Evolutionary conservation across 2,888 invertebrate genomes (phyloP), one percentile per base, ranked within the genome.

Genomic region (Heliothis peltigera): DNA sequence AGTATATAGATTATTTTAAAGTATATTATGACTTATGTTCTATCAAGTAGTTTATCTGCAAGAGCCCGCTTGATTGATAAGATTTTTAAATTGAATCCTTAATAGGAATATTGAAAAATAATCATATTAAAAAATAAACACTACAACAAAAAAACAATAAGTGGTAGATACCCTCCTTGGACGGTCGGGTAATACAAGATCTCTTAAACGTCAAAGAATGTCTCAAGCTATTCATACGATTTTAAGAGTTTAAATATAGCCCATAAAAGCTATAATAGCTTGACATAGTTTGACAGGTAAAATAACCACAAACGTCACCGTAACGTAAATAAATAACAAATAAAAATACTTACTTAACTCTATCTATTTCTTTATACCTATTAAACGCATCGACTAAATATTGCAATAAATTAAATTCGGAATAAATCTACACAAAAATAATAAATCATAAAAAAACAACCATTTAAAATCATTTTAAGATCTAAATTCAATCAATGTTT

Each of bases 221-320:
- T 56, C 57, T 61, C 53, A 57, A 43, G 4, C n/a, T 22, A 35
- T 28, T 7, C 18, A 64, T 28, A 22, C 56, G 35, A 70, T 54
- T 70, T 2, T 60, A 35, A 10, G 21, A 32, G 7, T 43, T 57
- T 47, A 5, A n/a, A 8, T 8, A 19, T 10, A 51, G 0, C 3
- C 15, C 44, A 47, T 75, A 64, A 49, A 35, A n/a, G 17, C 56
- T 35, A 60, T 39, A 61, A 51, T 76, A 21, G 64, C 58, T 57
- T 70, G 64, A n/a, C n/a, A 12, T 22, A 19, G 6, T 54, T 61
- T 75, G 70, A 75, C 48, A 47, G 47, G 19, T 52, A 53, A 56
- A 62, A 46, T 7, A 15, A 54, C 21, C 35, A 35, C 25, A 72
- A 39, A 42, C 42, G 15, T 12, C 21, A 8, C 2, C 7, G 0